Conservation (phyloP, 2,888 invertebrate species). For the Chloromyia formosa region DNA sequence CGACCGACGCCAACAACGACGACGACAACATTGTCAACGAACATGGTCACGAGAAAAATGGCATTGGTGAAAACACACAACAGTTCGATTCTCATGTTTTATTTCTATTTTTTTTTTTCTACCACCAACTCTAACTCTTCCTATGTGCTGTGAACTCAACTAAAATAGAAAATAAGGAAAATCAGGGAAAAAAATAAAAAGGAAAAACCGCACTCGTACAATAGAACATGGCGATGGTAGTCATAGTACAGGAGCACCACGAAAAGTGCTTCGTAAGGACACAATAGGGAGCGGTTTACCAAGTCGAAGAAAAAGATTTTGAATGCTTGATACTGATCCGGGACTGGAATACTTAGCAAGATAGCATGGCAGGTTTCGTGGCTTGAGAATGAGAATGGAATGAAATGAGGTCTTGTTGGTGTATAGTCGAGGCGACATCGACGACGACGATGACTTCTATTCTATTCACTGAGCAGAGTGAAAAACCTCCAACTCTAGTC, state of each 20-base stretch:
- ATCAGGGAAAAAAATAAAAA: neutral
- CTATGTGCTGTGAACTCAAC: neutral
- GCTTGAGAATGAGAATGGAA: neutral
- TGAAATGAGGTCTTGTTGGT: neutral
- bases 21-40: neutral
- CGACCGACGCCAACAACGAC: no score
- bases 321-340: constrained; percentile 22
- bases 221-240: constrained; percentile 11
- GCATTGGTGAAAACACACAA: neutral
- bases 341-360: neutral
- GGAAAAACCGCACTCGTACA: constrained; percentile 5
- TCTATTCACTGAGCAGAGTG: neutral
- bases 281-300: constrained; percentile 20
- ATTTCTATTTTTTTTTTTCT: neutral
- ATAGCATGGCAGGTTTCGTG: neutral
- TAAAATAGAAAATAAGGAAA: constrained; percentile 5
- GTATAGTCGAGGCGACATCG: neutral
- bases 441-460: neutral
- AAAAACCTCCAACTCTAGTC: neutral
- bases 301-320: constrained; percentile 25
- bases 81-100: neutral
- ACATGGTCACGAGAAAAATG: constrained; percentile 13
- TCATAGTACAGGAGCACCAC: neutral
- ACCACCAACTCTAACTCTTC: neutral
- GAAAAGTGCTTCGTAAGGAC: constrained; percentile 1